Percentiles rank a stretch among this genome's conserved stretches.
phyloP scores from a whole-genome alignment of 2,797 vertebrate genomes.

The Okamejei kenojei region DNA sequence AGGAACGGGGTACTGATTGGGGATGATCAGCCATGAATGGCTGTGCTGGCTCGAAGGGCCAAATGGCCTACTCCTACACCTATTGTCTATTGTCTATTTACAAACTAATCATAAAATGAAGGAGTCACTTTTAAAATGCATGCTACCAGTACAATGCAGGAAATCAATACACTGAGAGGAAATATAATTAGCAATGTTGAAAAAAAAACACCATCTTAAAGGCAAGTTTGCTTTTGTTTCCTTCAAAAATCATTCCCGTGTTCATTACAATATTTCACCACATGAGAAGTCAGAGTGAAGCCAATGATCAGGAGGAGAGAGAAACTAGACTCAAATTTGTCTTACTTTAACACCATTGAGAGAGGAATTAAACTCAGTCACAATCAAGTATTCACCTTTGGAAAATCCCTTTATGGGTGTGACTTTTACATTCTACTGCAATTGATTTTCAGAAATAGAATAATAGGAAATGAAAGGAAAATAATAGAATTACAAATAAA shows the following conservation, averaged over 20 bases:
- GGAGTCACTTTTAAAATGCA: no score
- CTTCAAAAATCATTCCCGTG: neutral
- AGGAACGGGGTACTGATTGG: no score
- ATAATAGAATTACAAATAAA: neutral
- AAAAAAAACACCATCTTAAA: neutral
- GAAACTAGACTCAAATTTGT: neutral
- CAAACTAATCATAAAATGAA: neutral
- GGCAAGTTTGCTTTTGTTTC: neutral
- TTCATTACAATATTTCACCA: neutral
- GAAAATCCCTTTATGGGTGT: neutral
- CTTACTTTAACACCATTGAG: neutral
- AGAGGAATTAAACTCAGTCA: neutral
- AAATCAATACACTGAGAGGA: neutral
- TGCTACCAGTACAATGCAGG: neutral
- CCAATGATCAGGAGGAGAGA: neutral
- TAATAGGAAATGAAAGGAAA: neutral
- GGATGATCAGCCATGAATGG: no score
- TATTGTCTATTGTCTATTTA: no score
- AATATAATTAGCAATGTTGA: neutral
- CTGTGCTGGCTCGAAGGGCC: no score
- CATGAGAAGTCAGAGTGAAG: conserved; percentile 4
- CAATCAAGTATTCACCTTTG: neutral
- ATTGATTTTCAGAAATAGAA: neutral
- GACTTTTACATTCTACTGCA: neutral
- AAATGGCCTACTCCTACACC: no score